A percentile compares a stretch with the other conserved stretches of the same genome.
Evolutionary conservation across 1,140 invertebrate genomes (phyloP).

Genomic region (Sarcophaga bullata): DNA sequence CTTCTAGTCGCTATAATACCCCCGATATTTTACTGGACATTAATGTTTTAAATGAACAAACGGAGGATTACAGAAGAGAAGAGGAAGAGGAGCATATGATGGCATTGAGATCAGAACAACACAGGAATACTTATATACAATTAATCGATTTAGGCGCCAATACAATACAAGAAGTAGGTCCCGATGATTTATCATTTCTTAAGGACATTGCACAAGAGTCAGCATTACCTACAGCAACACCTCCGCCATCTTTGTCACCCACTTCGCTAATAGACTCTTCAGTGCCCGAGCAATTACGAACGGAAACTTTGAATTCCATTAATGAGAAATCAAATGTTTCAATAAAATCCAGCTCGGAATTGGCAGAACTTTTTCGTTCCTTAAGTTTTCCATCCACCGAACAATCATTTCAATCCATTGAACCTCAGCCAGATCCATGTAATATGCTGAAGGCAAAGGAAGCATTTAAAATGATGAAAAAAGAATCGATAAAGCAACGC

Average conservation of each 20-base stretch:
- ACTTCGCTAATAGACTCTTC: slow-evolving; percentile 46
- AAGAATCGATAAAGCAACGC: slow-evolving; percentile 49
- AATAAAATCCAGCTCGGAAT: slow-evolving; percentile 57
- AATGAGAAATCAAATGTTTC: slow-evolving; percentile 54
- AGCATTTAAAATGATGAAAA: neutral
- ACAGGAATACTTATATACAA: slow-evolving; percentile 47
- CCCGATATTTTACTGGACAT: slow-evolving; percentile 63
- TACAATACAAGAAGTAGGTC: slow-evolving; percentile 43
- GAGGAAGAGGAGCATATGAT: neutral
- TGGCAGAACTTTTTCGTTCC: slow-evolving; percentile 62
- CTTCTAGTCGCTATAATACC: slow-evolving; percentile 52
- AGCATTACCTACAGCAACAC: slow-evolving; percentile 56
- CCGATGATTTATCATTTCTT: slow-evolving; percentile 57
- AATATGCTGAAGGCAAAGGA: neutral
- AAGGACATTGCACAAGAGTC: slow-evolving; percentile 58
- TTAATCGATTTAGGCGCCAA: slow-evolving; percentile 56
- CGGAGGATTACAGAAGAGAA: slow-evolving; percentile 17
- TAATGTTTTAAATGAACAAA: slow-evolving; percentile 55
- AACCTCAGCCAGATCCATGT: neutral
- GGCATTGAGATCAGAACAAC: slow-evolving; percentile 1
- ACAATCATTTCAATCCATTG: slow-evolving; percentile 35
- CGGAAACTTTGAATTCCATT: slow-evolving; percentile 10
- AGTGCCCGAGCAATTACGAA: slow-evolving; percentile 32
- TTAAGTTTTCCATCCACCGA: slow-evolving; percentile 60
- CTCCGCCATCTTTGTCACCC: slow-evolving; percentile 60